These are phyloP conservation scores for Pyrgus malvae DNA, from an alignment of 2,888 invertebrate species.

Conservation along the genomic window DNA sequence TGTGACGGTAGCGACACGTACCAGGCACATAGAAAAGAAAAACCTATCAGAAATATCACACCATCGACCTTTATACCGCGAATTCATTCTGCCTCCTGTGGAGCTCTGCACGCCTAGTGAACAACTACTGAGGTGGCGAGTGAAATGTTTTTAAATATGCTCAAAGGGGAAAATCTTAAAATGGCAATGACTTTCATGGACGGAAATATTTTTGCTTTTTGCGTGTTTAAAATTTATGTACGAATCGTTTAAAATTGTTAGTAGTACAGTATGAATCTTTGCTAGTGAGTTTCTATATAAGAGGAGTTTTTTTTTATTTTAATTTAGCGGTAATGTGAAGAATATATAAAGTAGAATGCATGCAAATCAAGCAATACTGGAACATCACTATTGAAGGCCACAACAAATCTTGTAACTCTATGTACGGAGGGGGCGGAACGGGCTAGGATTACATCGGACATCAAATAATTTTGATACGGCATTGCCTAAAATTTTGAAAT, in stretches of 20 bases:
- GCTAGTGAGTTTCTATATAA: too few relatives aligned
- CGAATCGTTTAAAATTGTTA: background rate
- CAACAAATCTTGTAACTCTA: too few relatives aligned
- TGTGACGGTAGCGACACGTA: constrained; percentile 46
- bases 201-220: constrained; percentile 11
- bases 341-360: too few relatives aligned
- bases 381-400: too few relatives aligned
- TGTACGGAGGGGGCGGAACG: too few relatives aligned
- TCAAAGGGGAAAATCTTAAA: constrained; percentile 44
- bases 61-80: constrained; percentile 61
- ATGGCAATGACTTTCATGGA: constrained; percentile 23
- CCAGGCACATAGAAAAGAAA: constrained; percentile 61
- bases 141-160: constrained; percentile 56
- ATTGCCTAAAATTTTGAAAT: too few relatives aligned
- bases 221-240: constrained; percentile 1
- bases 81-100: constrained; percentile 63
- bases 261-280: background rate
- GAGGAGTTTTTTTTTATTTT: too few relatives aligned
- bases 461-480: too few relatives aligned
- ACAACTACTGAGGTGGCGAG: constrained; percentile 62
- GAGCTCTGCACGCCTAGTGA: constrained; percentile 58
- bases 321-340: too few relatives aligned
- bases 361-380: too few relatives aligned
- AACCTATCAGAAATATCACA: constrained; percentile 52
- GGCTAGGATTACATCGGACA: too few relatives aligned